Conservation (phyloP, 2,113 vertebrate genomes). For the Nothocercus julius region DNA sequence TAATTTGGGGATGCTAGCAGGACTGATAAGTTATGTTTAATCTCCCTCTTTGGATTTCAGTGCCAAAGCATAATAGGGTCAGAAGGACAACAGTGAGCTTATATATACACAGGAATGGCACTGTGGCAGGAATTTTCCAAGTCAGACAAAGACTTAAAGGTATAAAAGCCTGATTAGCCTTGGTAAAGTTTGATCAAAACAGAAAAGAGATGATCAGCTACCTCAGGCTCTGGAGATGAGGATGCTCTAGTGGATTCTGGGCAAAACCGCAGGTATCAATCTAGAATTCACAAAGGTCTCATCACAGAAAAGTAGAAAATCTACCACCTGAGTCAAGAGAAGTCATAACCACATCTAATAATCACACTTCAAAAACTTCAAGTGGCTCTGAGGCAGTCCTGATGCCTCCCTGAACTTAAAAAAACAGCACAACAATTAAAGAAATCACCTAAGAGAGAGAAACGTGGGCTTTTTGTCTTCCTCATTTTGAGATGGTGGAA, state of each 20-base stretch:
- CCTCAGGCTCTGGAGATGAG: neutral
- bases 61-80: neutral
- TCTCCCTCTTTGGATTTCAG: neutral
- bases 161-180: neutral
- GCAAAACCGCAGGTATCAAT: neutral
- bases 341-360: neutral
- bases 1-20: neutral
- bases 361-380: neutral
- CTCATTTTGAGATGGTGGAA: neutral
- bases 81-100: neutral
- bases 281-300: neutral
- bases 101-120: neutral
- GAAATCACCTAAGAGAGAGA: neutral
- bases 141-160: neutral
- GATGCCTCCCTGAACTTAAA: neutral
- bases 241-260: neutral
- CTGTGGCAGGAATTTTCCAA: neutral
- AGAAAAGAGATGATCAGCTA: neutral
- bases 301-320: neutral
- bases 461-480: rapidly evolving
- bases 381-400: neutral
- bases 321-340: neutral
- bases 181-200: neutral
- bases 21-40: neutral
- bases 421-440: neutral